Conservation (phyloP, 2,113 vertebrate species). For the Jacana jacana region DNA sequence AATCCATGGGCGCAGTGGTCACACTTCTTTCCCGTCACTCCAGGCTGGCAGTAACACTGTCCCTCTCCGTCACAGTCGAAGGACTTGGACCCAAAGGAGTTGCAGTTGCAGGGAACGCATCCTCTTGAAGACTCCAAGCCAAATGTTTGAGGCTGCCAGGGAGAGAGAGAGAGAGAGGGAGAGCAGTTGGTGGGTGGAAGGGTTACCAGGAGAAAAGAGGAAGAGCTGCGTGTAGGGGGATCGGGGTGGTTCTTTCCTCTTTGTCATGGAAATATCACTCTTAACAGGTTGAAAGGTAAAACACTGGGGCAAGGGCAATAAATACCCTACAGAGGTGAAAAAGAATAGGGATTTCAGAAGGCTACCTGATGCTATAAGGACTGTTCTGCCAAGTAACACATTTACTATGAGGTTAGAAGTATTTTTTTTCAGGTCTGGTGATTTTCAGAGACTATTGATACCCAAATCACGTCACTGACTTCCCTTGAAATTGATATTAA, state of each 20-base stretch:
- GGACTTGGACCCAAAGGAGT: slow-evolving; percentile 96
- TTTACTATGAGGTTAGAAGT: not conserved
- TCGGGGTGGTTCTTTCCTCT: not conserved
- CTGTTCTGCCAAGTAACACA: not conserved
- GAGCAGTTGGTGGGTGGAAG: not conserved
- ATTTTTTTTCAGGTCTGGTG: not conserved
- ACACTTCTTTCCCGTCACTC: slow-evolving; percentile 91
- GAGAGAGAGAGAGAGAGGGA: not conserved
- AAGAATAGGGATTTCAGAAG: not conserved
- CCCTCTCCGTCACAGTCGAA: slow-evolving; percentile 91
- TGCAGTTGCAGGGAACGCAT: slow-evolving; percentile 93
- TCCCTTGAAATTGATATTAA: not conserved
- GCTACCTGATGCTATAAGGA: not conserved
- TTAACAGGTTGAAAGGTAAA: not conserved
- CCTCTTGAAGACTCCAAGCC: slow-evolving; percentile 78
- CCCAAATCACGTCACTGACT: not conserved
- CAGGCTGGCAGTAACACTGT: slow-evolving; percentile 94
- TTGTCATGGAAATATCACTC: not conserved
- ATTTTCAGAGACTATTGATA: not conserved
- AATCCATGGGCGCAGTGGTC: slow-evolving; percentile 88
- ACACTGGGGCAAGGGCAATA: not conserved
- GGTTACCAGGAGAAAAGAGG: not conserved
- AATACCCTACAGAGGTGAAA: not conserved
- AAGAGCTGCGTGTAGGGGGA: not conserved
- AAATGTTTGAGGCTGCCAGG: slow-evolving; percentile 82